Base-by-base conservation (phyloP, 2,888 invertebrate species). In the Sussaba pulchella region DNA sequence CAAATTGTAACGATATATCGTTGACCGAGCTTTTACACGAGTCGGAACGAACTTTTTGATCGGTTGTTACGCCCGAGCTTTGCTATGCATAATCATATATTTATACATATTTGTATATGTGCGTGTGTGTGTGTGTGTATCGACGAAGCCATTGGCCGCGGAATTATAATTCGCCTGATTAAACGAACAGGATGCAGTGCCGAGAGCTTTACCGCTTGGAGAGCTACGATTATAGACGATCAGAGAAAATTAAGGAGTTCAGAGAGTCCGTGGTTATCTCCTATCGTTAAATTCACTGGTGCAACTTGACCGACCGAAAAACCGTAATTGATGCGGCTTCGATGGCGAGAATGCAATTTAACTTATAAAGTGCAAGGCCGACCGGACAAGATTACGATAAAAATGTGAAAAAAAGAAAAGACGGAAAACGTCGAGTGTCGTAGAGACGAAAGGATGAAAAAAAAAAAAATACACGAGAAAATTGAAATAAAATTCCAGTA, bases 351-450 rank as follows among this genome's bases (percentile, higher is more conserved):
- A 54, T 26, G 26, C 26, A 54, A 36, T 31, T 57, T 0, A 57
- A 14, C 31, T 6, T 6, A 24, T 12, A n/a, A 57, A 52, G n/a
- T 36, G 39, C 64, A 71, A 71, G 41, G 39, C 26, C 59, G 57
- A 66, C 66, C 36, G 59, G 77, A 24, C 24, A 57, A 71, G 57
- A 21, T n/a, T 6, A 17, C 61, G 61, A 61, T 50, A 6, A 2
- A 31, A 31, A 31, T 31, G 31, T 2, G n/a, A n/a, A n/a, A n/a
- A n/a, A 54, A 19, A 59, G 50, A 45, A 19, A 8, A 52, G 12
- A 10, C 26, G 21, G 61, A 47, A 47, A 19, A 6, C 1, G n/a
- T 8, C 14, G 14, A 45, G 17, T 14, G 45, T 21, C 19, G 1
- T 19, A n/a, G n/a, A n/a, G n/a, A n/a, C n/a, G n/a, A n/a, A n/a